A percentile compares a stretch with the other conserved stretches of the same genome.
Conservation (phyloP, 1,140 invertebrate genomes). For the Delia radicum region DNA sequence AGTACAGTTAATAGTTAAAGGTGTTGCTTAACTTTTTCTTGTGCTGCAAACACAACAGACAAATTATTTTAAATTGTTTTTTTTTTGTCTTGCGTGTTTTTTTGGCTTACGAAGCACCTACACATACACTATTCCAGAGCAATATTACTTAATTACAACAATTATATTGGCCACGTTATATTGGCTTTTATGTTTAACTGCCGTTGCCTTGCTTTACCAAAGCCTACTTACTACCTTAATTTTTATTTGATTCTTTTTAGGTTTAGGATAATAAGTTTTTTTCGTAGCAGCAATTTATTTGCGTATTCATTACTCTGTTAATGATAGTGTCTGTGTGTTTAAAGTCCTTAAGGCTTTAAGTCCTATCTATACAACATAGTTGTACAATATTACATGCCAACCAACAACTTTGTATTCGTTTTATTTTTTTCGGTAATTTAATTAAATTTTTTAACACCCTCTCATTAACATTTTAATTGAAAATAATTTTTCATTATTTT, state of each 20-base stretch:
- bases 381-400: too few relatives aligned
- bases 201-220: not conserved
- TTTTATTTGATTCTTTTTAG: not conserved
- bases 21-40: not conserved
- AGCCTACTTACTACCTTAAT: not conserved
- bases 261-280: not conserved
- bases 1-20: not conserved
- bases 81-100: not conserved
- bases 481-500: slow-evolving; percentile 16
- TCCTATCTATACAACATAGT: too few relatives aligned
- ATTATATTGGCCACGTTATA: not conserved
- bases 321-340: not conserved
- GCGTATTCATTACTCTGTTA: not conserved
- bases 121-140: too few relatives aligned
- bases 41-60: too few relatives aligned
- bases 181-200: not conserved
- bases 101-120: too few relatives aligned
- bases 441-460: slow-evolving; percentile 20
- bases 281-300: not conserved
- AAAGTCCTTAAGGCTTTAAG: not conserved
- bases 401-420: not conserved
- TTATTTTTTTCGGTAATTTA: not conserved
- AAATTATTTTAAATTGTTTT: slow-evolving; percentile 16
- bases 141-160: slow-evolving; percentile 12
- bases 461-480: slow-evolving; percentile 21